Evolutionary conservation across 2,113 vertebrate genomes (phyloP), one percentile per base, ranked within the genome.

Genomic region (Apus apus): DNA sequence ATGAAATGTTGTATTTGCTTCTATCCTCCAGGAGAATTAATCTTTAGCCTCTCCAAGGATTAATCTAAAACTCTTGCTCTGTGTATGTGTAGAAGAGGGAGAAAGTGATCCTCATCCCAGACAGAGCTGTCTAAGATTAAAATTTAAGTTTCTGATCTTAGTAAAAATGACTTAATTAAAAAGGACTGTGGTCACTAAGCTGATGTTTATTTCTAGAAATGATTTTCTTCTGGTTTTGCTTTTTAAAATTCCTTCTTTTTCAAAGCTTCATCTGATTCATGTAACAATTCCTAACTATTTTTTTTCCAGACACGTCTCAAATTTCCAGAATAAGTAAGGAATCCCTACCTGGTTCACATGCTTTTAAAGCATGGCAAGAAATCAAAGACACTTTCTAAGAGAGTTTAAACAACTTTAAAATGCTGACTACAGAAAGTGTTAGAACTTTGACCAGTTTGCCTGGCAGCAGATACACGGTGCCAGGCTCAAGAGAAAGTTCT

Each of bases 381-480:
- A n/a, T 17, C 10, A 45, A 90, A 92, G 38, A 2, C 22, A 70
- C 30, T 57, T 66, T 36, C 51, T 30, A 18, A 66, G 15, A 15
- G 8, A 43, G 7, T 19, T 34, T 53, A 26, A 5, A 9, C 15
- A 13, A 9, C 22, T 81, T 75, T 74, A 56, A 73, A 85, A 50
- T 50, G 51, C 7, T 48, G 8, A 15, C 48, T 71, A 34, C 8
- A 56, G 7, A 32, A 51, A 61, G 5, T 20, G 17, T 34, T 60
- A 56, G 32, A 85, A 50, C 11, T 61, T 73, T 19, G 16, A 17
- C 15, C 43, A 27, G 2, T 27, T 90, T 85, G 15, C 15, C 29
- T 64, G 22, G 14, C 22, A 56, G 34, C 26, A 17, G 19, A 32
- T 51, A 3, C 4, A 21, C 0, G 0, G 8, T 61, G 22, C 4